phyloP scores from a whole-genome alignment of 2,113 vertebrate species.

The Aramus guarauna region DNA sequence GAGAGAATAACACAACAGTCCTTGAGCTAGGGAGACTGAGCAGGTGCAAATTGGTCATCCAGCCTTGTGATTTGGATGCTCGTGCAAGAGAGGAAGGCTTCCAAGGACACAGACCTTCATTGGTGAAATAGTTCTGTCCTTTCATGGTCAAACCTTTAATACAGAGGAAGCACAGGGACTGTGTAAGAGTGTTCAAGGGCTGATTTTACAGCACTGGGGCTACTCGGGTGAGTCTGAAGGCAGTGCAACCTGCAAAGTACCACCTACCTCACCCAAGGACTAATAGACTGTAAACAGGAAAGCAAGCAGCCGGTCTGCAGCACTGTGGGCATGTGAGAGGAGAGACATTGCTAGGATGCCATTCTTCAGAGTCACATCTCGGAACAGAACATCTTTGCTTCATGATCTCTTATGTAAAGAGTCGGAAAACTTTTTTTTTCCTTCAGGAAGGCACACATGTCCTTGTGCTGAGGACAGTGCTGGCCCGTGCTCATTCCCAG shows the following conservation, averaged over 20 bases:
- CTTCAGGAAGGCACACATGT: background rate
- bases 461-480: background rate
- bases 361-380: background rate
- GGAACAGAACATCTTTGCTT: background rate
- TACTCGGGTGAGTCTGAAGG: background rate
- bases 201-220: background rate
- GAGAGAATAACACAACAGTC: no score
- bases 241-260: background rate
- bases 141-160: background rate
- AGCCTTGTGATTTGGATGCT: background rate
- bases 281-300: background rate
- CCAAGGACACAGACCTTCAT: background rate
- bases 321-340: background rate
- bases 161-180: background rate
- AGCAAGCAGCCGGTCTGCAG: background rate
- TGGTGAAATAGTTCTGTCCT: background rate
- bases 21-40: background rate
- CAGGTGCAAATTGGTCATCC: background rate
- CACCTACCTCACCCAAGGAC: background rate
- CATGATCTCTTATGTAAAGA: background rate
- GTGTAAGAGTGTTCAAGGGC: background rate
- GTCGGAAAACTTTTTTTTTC: background rate
- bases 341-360: background rate
- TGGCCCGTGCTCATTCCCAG: fast-evolving
- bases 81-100: background rate